Evolutionary conservation across 1,140 invertebrate species (phyloP), one percentile per base, ranked within the genome.

Genomic region (Lerema accius): DNA sequence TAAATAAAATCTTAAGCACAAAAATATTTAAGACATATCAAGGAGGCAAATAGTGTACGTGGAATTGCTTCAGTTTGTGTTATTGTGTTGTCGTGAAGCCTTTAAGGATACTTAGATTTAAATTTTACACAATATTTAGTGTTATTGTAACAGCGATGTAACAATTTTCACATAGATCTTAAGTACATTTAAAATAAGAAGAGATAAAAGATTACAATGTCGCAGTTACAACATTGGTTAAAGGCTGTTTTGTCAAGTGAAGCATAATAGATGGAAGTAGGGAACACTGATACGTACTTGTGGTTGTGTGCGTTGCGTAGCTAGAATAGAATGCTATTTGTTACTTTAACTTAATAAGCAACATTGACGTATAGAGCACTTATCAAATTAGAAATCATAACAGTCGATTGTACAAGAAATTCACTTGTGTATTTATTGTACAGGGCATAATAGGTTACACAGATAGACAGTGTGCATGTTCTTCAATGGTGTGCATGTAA

Each of bases 171-270:
- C n/a, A n/a, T n/a, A n/a, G n/a, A n/a, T n/a, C n/a, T n/a, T n/a
- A n/a, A n/a, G n/a, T n/a, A n/a, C n/a, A n/a, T n/a, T n/a, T n/a
- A n/a, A n/a, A n/a, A n/a, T n/a, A n/a, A n/a, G n/a, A n/a, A n/a
- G n/a, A n/a, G n/a, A n/a, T n/a, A n/a, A n/a, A 40, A 4, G 6
- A 15, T 13, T 15, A 13, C 3, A 49, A 50, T 50, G 15, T 50
- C 48, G 48, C 48, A 50, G 48, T 50, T 50, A 50, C 48, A 50
- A 50, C 10, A 50, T 35, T 50, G 4, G 23, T 50, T 17, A 17
- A 13, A 37, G 1, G 48, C 48, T 32, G 9, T 50, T 11, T 37
- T 50, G 48, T 50, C 28, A 50, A 50, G 48, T 50, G 48, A 50
- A 16, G 48, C 28, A 50, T 50, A 32, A 35, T 50, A 50, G 28